Conservation (phyloP, 2,797 vertebrate species). For the Premnoplex brunnescens region DNA sequence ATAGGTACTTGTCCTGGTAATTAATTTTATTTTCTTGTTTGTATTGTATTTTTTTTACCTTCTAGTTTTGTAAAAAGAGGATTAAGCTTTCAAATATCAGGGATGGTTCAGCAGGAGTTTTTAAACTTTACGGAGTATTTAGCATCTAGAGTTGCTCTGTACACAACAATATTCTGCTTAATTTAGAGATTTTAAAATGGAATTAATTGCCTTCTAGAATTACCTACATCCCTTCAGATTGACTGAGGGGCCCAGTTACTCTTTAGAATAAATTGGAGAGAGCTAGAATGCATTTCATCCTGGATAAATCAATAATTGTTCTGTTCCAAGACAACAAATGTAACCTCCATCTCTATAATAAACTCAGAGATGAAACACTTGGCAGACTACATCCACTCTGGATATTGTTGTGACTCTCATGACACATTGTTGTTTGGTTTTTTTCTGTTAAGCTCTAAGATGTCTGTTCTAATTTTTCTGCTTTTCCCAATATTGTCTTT, state of each 20-base stretch:
- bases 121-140: not conserved
- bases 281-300: not conserved
- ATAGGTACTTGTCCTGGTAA: not conserved
- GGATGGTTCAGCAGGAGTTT: not conserved
- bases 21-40: not conserved
- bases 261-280: not conserved
- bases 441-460: not conserved
- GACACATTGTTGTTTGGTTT: fast-evolving
- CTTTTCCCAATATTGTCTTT: not conserved
- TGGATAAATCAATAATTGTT: not conserved
- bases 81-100: not conserved
- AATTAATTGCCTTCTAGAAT: not conserved
- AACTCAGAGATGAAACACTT: not conserved
- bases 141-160: not conserved
- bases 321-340: not conserved
- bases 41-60: not conserved
- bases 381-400: not conserved
- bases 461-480: not conserved
- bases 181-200: not conserved
- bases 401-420: not conserved
- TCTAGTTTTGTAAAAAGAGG: not conserved
- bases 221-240: not conserved
- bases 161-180: not conserved
- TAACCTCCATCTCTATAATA: not conserved
- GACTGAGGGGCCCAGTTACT: not conserved